Evolutionary conservation across 64 coral and sea anemone genomes (phyloP).

Genomic region (Actinia tenebrosa): DNA sequence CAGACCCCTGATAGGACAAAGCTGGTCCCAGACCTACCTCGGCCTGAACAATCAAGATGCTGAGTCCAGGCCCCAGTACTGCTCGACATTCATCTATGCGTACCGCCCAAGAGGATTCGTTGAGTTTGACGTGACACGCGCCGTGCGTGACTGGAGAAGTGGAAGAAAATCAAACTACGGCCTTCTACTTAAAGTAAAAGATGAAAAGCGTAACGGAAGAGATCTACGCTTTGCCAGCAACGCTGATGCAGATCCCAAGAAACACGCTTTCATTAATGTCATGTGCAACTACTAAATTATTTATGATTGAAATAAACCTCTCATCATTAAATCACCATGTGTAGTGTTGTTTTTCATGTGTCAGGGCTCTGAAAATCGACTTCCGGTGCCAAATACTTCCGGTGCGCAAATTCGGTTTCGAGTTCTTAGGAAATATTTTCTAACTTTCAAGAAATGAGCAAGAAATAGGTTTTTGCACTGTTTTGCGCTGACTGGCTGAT

Average conservation of each 20-base stretch:
- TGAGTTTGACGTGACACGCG: slow-evolving; percentile 63
- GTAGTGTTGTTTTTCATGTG: too few species aligned
- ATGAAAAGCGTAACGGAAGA: slow-evolving; percentile 39
- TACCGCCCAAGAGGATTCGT: slow-evolving; percentile 57
- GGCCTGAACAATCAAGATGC: slow-evolving; percentile 46
- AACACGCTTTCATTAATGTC: slow-evolving; percentile 53
- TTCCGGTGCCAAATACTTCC: too few species aligned
- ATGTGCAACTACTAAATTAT: slow-evolving; percentile 34
- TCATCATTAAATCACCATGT: too few species aligned
- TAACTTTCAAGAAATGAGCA: too few species aligned
- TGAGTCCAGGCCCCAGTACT: slow-evolving; percentile 32
- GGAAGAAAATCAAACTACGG: slow-evolving; percentile 45
- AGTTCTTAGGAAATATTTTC: too few species aligned
- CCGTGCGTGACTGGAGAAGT: slow-evolving; percentile 41
- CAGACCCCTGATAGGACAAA: too few species aligned
- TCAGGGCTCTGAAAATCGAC: too few species aligned
- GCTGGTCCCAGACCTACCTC: slow-evolving; percentile 36
- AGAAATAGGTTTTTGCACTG: too few species aligned
- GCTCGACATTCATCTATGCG: slow-evolving; percentile 30
- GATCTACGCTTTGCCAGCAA: slow-evolving; percentile 67
- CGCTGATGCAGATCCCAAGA: slow-evolving; percentile 16
- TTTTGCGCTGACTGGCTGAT: too few species aligned
- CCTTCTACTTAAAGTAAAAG: slow-evolving; percentile 43
- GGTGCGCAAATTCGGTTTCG: too few species aligned
- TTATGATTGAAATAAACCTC: too few species aligned